Base-by-base conservation (phyloP, 2,888 invertebrate genomes). In the Omphaloscelis lunosa region DNA sequence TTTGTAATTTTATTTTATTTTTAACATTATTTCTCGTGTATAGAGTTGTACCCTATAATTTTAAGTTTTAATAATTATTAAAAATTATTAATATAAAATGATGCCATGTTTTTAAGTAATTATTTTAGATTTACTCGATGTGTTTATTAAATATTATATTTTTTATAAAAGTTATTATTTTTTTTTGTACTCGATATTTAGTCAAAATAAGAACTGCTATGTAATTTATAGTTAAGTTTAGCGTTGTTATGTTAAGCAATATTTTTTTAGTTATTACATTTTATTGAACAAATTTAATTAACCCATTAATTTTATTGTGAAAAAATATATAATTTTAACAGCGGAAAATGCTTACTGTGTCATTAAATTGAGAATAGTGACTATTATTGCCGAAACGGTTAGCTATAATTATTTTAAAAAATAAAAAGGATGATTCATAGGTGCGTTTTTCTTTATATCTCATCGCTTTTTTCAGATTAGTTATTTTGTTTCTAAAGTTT, bases 351-450 rank as follows among this genome's bases (percentile, higher is more conserved):
- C 96, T 96, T 96, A 93, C 93, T 95, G 96, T 96, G 96, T 96
- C 96, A 96, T 96, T 96, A 93, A 94, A 86, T 89, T 88, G 95
- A 95, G 94, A 93, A 96, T 96, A 96, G 96, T 95, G 94, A 94
- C 90, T 93, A 96, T 96, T 95, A 96, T 96, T 95, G 96, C 96
- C 96, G 97, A 95, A 95, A 95, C 94, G 96, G 97, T 97, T 97
- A 97, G 97, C 96, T 97, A 97, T 97, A 97, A 97, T 97, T 97
- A 97, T 97, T 97, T 97, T 95, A 96, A 97, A 96, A 97, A 97
- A 96, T 96, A 96, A 97, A 97, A 97, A 95, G 89, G 93, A 96
- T 95, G 95, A 96, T 96, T 96, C 96, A 96, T 93, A 94, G 41
- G 78, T 51, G 92, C 82, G 94, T 95, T 95, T 95, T 92, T 92